phyloP scores from a whole-genome alignment of 2,797 vertebrate genomes.

The Chrysolophus pictus region DNA sequence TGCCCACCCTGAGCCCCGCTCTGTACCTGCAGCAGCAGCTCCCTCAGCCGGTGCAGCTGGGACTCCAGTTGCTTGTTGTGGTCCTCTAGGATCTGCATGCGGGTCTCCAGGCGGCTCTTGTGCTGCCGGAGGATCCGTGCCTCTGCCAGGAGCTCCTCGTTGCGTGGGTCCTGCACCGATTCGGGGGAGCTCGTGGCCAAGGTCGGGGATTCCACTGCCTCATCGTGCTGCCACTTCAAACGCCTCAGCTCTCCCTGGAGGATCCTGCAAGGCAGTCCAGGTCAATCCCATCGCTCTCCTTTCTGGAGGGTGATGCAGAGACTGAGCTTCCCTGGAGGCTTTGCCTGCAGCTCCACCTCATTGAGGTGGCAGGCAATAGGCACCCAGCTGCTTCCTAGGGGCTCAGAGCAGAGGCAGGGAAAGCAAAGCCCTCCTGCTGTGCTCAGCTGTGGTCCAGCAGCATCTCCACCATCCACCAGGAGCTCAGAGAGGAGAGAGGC shows the following conservation, averaged over 20 bases:
- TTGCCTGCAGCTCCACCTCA: not conserved
- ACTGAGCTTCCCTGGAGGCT: not conserved
- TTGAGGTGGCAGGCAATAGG: not conserved
- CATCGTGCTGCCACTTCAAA: constrained; percentile 96
- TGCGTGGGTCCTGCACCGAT: constrained; percentile 77
- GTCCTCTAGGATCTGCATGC: constrained; percentile 98
- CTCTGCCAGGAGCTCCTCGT: constrained; percentile 94
- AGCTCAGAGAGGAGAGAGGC: not conserved
- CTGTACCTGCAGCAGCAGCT: constrained; percentile 92
- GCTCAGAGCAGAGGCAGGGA: not conserved
- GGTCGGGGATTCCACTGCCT: constrained; percentile 87
- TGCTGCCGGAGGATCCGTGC: constrained; percentile 95
- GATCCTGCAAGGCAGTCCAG: constrained; percentile 81
- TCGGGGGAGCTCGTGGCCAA: constrained; percentile 84
- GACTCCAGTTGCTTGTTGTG: constrained; percentile 99
- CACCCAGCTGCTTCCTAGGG: not conserved
- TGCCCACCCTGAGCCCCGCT: not conserved
- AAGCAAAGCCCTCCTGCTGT: not conserved
- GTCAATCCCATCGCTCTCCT: not conserved
- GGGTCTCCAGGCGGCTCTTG: constrained; percentile 95
- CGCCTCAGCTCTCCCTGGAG: constrained; percentile 95
- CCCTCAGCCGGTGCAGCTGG: constrained; percentile 91
- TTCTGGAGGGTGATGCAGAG: not conserved
- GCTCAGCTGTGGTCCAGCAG: not conserved
- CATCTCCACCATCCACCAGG: fast-evolving